Conservation (phyloP, 92 coral and sea anemone species). For the Blastomussa wellsi region DNA sequence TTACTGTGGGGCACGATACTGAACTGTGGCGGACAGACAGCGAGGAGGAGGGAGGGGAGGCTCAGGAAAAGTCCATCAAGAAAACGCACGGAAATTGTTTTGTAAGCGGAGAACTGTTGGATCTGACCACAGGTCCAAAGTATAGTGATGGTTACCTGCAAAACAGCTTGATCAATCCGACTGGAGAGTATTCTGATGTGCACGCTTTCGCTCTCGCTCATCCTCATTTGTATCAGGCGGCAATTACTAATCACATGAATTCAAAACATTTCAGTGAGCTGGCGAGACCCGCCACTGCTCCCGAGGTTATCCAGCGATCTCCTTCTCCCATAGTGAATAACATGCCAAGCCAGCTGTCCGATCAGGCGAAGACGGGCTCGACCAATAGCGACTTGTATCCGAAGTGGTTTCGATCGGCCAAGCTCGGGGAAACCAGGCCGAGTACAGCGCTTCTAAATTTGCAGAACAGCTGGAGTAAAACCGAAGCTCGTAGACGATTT, state of each 20-base stretch:
- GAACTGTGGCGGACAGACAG: conserved; percentile 76
- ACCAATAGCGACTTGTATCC: conserved; percentile 73
- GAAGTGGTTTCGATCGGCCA: conserved; percentile 84
- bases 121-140: conserved; percentile 40
- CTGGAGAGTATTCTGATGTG: conserved; percentile 42
- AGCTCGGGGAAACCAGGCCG: conserved; percentile 61
- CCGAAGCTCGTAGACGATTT: conserved; percentile 86
- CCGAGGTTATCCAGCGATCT: conserved; percentile 48
- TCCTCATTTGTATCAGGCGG: conserved; percentile 29
- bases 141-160: conserved; percentile 38
- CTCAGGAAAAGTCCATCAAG: conserved; percentile 23
- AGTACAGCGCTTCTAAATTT: conserved; percentile 74
- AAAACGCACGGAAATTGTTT: conserved; percentile 40
- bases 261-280: conserved; percentile 31
- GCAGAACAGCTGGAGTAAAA: conserved; percentile 82
- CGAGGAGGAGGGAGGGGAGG: conserved; percentile 63
- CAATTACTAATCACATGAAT: conserved; percentile 24
- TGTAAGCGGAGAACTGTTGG: conserved; percentile 29
- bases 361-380: conserved; percentile 76
- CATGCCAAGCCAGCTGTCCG: conserved; percentile 79
- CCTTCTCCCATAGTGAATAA: conserved; percentile 70
- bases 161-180: conserved; percentile 15
- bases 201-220: conserved; percentile 30
- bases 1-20: conserved; percentile 58
- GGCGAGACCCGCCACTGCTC: conserved; percentile 85